Evolutionary conservation across 2,113 vertebrate species (phyloP).

Genomic region (Istiophorus platypterus): DNA sequence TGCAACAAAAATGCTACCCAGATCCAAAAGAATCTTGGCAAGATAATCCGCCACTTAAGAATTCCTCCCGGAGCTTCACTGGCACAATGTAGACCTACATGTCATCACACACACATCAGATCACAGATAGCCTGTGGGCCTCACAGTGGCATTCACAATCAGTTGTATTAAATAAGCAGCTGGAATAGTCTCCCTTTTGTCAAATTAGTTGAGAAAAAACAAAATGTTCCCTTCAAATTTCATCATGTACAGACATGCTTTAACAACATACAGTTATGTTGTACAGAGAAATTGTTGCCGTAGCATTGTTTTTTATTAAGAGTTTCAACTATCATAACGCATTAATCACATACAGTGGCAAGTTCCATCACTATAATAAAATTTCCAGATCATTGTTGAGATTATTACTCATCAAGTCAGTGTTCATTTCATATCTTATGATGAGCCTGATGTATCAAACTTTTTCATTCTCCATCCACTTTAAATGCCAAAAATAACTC

Average conservation of each 20-base stretch:
- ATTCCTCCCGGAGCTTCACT: conserved; percentile 37
- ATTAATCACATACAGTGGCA: not conserved
- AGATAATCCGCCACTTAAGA: conserved; percentile 40
- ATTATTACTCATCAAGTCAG: not conserved
- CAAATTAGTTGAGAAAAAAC: not conserved
- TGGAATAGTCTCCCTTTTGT: not conserved
- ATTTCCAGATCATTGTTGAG: not conserved
- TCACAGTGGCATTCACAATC: conserved; percentile 22
- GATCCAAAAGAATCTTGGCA: conserved; percentile 48
- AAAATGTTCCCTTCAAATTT: not conserved
- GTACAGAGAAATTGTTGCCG: not conserved
- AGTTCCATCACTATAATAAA: not conserved
- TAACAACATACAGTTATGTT: not conserved
- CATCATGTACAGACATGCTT: not conserved
- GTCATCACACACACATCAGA: conserved; percentile 35
- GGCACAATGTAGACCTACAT: conserved; percentile 28
- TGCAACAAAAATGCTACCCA: conserved; percentile 15
- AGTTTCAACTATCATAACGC: not conserved
- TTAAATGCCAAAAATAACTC: not conserved
- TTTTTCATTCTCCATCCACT: not conserved
- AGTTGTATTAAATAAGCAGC: conserved; percentile 11
- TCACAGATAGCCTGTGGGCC: conserved; percentile 27
- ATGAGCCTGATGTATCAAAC: not conserved
- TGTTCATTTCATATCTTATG: conserved; percentile 5
- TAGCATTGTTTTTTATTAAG: not conserved